These are phyloP conservation scores for Cataglyphis cursor DNA, from an alignment of 2,888 invertebrate species.

Conservation along the genomic window DNA sequence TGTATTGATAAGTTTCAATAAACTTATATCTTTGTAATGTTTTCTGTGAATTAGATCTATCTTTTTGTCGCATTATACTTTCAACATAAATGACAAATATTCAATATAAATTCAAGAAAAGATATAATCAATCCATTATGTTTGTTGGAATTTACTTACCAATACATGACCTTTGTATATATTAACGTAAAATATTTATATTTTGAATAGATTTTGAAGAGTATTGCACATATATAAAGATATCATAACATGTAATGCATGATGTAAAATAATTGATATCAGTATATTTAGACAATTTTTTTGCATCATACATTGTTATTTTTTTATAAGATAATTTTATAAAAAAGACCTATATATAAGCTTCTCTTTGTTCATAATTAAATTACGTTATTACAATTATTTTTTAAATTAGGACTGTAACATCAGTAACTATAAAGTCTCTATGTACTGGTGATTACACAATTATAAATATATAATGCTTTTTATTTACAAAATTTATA, in stretches of 20 bases:
- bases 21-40: neutral
- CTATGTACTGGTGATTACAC: slow-evolving; percentile 56
- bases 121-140: neutral
- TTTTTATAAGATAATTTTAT: neutral
- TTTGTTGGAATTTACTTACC: neutral
- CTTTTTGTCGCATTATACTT: neutral
- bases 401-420: neutral
- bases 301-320: slow-evolving; percentile 53
- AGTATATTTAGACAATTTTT: slow-evolving; percentile 71
- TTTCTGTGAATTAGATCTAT: neutral
- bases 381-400: slow-evolving; percentile 17
- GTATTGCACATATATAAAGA: neutral
- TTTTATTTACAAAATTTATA: neutral
- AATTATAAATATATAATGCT: neutral
- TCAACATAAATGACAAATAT: neutral
- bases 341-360: neutral
- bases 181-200: neutral
- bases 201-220: neutral
- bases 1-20: neutral
- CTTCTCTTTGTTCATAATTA: neutral
- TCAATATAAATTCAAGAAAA: neutral
- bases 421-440: slow-evolving; percentile 57
- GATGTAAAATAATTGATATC: slow-evolving; percentile 73
- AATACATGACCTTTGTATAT: neutral
- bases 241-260: slow-evolving; percentile 40